Evolutionary conservation across 2,113 vertebrate genomes (phyloP), one percentile per base, ranked within the genome.

Genomic region (Acrocephalus arundinaceus): DNA sequence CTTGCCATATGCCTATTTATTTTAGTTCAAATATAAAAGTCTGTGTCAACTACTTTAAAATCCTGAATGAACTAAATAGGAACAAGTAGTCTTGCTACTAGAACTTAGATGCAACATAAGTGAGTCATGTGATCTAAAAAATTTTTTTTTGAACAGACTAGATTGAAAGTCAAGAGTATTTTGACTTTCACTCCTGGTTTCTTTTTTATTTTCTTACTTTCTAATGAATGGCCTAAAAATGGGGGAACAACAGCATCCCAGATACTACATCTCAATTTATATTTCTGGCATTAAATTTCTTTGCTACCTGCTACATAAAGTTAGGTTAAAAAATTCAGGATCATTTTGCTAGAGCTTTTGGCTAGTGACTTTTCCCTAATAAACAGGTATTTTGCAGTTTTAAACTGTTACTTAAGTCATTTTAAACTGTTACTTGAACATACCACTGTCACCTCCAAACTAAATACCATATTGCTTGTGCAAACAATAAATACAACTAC

Each of bases 1-100:
- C 65, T 90, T 83, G 57, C 78, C 83, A 76, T 80, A 88, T 63
- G 87, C 59, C 74, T 92, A 61, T 68, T 91, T 88, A 85, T 95
- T 95, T 88, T 74, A 92, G 72, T 37, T 93, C 43, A 93, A 77
- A 84, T 71, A 90, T 23, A 52, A 74, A 89, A 93, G 72, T 90
- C 90, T 92, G 68, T 73, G 48, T 86, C 79, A 94, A 77, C 68
- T 86, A 58, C 85, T 94, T 85, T n/a, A 88, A 92, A 94, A 81
- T 54, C 28, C 57, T 67, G 62, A 89, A 85, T 73, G 43, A 16
- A 88, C 45, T 52, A n/a, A 94, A 88, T 73, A 89, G 65, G 52
- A 91, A 80, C 59, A 88, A 88, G 77, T 57, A 52, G 43, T 92
- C 65, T 57, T 66, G n/a, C 35, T 65, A 52, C 41, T 63, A 55